phyloP scores from a whole-genome alignment of 2,888 invertebrate genomes.

The Geophilus truncorum region DNA sequence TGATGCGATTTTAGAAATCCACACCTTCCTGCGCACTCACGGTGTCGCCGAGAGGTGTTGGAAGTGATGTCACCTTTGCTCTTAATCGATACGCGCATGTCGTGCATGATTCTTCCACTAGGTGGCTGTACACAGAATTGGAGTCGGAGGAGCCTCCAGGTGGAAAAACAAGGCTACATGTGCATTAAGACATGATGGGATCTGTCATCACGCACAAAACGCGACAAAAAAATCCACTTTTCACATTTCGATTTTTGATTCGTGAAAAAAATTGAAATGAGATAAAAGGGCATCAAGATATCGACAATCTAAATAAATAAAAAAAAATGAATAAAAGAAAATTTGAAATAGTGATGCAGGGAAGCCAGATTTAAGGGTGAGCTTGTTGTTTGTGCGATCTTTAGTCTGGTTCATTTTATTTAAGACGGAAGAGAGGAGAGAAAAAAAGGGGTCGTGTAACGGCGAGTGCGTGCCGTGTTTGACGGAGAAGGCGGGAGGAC shows the following conservation, averaged over 20 bases:
- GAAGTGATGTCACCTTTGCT: conserved; percentile 16
- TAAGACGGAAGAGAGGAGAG: not conserved
- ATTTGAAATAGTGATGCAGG: not conserved
- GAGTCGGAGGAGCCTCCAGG: not conserved
- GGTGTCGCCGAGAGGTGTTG: not conserved
- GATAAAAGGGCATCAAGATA: too few species aligned
- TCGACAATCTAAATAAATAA: too few species aligned
- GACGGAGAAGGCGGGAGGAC: not conserved
- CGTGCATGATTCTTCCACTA: not conserved
- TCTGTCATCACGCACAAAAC: not conserved
- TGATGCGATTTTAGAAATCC: not conserved
- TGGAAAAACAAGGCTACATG: not conserved
- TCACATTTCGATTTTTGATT: not conserved
- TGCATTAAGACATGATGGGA: not conserved
- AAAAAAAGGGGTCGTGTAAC: not conserved
- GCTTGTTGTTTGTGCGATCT: too few species aligned
- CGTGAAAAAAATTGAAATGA: too few species aligned
- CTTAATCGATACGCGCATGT: not conserved
- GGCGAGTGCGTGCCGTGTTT: not conserved
- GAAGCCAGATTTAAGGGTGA: too few species aligned
- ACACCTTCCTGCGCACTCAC: not conserved
- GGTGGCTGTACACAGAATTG: not conserved
- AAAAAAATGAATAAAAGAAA: too few species aligned
- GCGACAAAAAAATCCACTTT: not conserved
- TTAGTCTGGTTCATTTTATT: too few species aligned